A percentile compares a stretch with the other conserved stretches of the same genome.
Conservation (phyloP, 2,888 invertebrate species). For the Pinctada fucata region DNA sequence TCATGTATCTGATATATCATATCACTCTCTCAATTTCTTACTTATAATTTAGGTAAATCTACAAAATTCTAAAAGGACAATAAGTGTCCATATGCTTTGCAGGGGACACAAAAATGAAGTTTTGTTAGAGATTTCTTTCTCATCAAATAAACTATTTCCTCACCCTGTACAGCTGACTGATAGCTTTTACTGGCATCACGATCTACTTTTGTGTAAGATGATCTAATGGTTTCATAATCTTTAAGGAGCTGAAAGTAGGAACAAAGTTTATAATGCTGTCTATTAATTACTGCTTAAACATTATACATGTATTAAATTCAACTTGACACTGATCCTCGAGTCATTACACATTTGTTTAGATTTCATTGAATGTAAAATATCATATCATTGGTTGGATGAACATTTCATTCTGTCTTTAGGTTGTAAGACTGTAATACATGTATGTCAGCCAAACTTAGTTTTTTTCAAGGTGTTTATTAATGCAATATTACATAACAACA, state of each 20-base stretch:
- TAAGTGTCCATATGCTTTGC: too few species aligned
- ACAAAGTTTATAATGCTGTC: too few species aligned
- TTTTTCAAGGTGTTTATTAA: too few species aligned
- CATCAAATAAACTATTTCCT: not conserved
- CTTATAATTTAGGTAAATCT: not conserved
- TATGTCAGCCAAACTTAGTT: not conserved
- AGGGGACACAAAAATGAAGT: too few species aligned
- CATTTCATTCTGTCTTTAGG: not conserved
- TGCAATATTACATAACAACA: too few species aligned
- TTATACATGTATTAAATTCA: too few species aligned
- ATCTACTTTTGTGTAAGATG: slow-evolving; percentile 55
- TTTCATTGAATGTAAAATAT: not conserved
- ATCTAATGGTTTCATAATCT: slow-evolving; percentile 52
- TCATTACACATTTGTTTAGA: not conserved
- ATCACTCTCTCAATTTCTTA: not conserved
- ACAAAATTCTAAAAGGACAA: too few species aligned
- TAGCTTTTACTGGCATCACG: slow-evolving; percentile 35
- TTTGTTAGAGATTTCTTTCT: too few species aligned
- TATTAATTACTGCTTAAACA: too few species aligned
- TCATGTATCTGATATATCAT: too few species aligned
- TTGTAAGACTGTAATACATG: not conserved
- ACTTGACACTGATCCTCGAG: not conserved
- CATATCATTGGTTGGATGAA: not conserved
- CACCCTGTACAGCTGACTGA: not conserved
- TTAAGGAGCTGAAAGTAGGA: slow-evolving; percentile 54